Evolutionary conservation across 2,888 invertebrate species (phyloP).

Genomic region (Lasioglossum marginatum): DNA sequence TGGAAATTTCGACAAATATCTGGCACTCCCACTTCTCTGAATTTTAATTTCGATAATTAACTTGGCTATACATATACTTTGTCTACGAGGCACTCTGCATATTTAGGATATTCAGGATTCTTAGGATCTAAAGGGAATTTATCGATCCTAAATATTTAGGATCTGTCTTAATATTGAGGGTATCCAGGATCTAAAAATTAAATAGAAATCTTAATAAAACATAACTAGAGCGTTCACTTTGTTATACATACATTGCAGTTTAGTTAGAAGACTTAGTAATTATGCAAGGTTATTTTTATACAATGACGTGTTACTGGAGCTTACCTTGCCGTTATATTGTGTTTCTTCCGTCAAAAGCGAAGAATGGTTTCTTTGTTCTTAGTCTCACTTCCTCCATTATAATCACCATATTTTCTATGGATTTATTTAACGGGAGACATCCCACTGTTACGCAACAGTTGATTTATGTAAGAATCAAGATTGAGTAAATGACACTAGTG

Average conservation of each 20-base stretch:
- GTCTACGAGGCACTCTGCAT: no score
- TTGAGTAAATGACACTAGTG: background rate
- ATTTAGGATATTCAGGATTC: no score
- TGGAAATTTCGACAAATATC: background rate
- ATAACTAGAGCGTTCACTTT: background rate
- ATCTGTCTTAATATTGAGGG: no score
- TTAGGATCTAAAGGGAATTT: background rate
- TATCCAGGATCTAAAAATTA: background rate
- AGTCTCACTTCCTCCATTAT: background rate
- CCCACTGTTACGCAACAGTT: background rate
- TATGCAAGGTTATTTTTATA: slow-evolving; percentile 10
- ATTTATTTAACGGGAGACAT: background rate
- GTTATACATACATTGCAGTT: background rate
- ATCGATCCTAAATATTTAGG: background rate
- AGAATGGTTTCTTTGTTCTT: background rate
- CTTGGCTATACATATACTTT: no score
- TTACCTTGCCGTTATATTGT: background rate
- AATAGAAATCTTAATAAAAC: background rate
- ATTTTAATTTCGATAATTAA: background rate
- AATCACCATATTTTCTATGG: background rate
- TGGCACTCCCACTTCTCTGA: background rate
- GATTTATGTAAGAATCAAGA: background rate
- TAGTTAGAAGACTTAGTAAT: background rate
- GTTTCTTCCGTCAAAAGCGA: background rate
- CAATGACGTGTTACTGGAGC: background rate